Evolutionary conservation across 2,888 invertebrate genomes (phyloP).

Genomic region (Lasioglossum villosulum): DNA sequence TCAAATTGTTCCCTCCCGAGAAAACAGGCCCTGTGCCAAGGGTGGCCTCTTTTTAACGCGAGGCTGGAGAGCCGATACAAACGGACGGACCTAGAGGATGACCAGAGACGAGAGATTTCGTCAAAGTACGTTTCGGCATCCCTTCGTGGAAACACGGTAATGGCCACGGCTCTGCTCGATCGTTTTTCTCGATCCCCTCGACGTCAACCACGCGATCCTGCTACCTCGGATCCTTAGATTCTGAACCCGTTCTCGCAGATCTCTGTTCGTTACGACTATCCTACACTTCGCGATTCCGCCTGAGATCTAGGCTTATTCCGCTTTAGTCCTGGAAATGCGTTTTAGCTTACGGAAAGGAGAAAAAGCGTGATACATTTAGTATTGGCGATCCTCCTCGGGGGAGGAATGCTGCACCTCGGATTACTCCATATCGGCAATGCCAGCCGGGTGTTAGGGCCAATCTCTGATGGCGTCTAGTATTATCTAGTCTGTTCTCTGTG

Average conservation of each 20-base stretch:
- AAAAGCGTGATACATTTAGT: too few species aligned
- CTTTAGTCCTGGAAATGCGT: too few species aligned
- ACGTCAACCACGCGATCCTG: neutral
- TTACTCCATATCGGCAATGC: too few species aligned
- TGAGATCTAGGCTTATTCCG: too few species aligned
- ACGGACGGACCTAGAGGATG: constrained; percentile 39
- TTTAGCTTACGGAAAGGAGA: too few species aligned
- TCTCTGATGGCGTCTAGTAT: too few species aligned
- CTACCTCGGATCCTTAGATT: constrained; percentile 7
- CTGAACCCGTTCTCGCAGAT: constrained; percentile 4
- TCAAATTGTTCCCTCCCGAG: constrained; percentile 73
- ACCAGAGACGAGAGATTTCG: constrained; percentile 54
- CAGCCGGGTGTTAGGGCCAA: too few species aligned
- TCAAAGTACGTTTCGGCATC: constrained; percentile 49
- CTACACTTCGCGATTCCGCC: too few species aligned
- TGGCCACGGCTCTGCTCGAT: constrained; percentile 58
- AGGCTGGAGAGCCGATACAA: constrained; percentile 47
- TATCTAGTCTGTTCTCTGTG: too few species aligned
- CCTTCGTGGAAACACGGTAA: constrained; percentile 71
- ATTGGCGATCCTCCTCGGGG: too few species aligned
- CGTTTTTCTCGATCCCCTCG: constrained; percentile 59
- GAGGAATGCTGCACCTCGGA: too few species aligned
- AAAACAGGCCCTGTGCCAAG: constrained; percentile 69
- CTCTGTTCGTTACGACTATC: neutral
- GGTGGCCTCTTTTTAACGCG: constrained; percentile 74